Base-by-base conservation (phyloP, 2,113 vertebrate species). In the Aix galericulata region DNA sequence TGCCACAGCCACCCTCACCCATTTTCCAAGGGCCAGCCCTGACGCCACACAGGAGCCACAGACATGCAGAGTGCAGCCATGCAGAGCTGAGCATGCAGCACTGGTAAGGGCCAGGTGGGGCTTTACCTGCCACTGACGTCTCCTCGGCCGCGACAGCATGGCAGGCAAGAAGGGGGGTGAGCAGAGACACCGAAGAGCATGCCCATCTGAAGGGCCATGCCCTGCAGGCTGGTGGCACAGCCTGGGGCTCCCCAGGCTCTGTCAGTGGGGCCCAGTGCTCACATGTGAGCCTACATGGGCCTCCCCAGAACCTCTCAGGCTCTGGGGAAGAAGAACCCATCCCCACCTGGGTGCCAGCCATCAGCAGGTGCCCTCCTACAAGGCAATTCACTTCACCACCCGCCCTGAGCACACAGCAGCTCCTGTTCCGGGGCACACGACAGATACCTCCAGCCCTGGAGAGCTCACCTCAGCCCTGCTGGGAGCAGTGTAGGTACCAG, bases 111-210 rank as follows among this genome's bases (percentile, higher is more conserved):
- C 85, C 79, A 17, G 4, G 40, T 0, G 32, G 34, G 44, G 75
- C 69, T 75, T 97, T 97, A 97, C 97, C 97, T 97, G 94, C 83
- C 76, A 91, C 73, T 7, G 94, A 77, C 2, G 93, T 95, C 52
- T 95, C 95, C 89, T 97, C 96, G 0, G 93, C 74, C 91, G 7
- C 27, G 94, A 94, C 88, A 96, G 96, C 96, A 80, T 97, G 96
- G 77, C 52, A 0, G 88, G 94, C 67, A 95, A 95, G 93, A 97
- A 97, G 48, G 53, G 67, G 91, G 56, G 82, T 95, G 94, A 96
- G 93, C 95, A 93, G 53, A 85, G 71, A 71, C 58, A 74, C 63
- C 2, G 8, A 34, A 71, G 53, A 67, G 4, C 1, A 1, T 1
- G 31, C 80, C 91, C 6, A 3, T 53, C 89, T 31, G 40, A 21